Evolutionary conservation across 2,888 invertebrate species (phyloP), one percentile per base, ranked within the genome.

Genomic region (Caenorhabditis virilis): DNA sequence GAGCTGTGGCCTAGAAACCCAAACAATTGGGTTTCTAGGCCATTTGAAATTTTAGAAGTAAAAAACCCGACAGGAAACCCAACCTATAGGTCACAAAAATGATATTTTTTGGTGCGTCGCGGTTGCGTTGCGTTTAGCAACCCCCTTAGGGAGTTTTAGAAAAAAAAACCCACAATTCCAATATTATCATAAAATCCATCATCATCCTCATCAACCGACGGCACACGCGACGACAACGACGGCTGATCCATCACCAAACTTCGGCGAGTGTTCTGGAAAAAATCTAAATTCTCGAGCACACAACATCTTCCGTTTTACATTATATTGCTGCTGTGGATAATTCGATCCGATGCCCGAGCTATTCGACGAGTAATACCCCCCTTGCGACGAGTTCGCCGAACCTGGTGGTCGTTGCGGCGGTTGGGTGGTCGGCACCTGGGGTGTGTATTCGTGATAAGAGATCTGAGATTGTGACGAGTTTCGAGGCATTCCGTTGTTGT

Each of bases 121-220:
- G n/a, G n/a, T n/a, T n/a, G n/a, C n/a, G n/a, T n/a, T n/a, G n/a
- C n/a, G n/a, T n/a, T n/a, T n/a, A n/a, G n/a, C n/a, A n/a, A n/a
- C n/a, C n/a, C n/a, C n/a, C n/a, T n/a, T n/a, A n/a, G n/a, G n/a
- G n/a, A n/a, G n/a, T n/a, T n/a, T n/a, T n/a, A n/a, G n/a, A n/a
- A n/a, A n/a, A n/a, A n/a, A n/a, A 13, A 2, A 56, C 71, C 57
- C 35, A 76, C 76, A 25, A 68, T 66, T 52, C 73, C 74, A 45
- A 80, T 77, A 57, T 80, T 80, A 52, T 80, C 80, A 63, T 80
- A 80, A 66, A 80, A 78, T 25, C 76, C 78, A 50, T 80, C 79
- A 42, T 80, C 79, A 27, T 75, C 78, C 33, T 79, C 76, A 30
- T 74, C 76, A 3, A 74, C 66, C n/a, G 76, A 74, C 5, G 74